Base-by-base conservation (phyloP, 2,797 vertebrate species). In the Anguilla anguilla region DNA sequence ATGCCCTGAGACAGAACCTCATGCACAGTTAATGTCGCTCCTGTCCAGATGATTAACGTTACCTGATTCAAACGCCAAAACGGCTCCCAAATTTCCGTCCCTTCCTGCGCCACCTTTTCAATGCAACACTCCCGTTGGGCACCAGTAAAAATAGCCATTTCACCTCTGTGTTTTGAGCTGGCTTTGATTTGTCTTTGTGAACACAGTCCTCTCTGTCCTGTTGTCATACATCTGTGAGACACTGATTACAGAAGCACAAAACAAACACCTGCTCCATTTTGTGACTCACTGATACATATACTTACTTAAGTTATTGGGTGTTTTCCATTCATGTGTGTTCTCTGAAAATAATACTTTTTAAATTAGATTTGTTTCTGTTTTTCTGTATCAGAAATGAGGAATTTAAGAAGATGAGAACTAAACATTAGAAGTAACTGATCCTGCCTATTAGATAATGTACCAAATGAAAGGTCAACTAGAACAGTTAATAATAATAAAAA, bases 1-100 rank as follows among this genome's bases (percentile, higher is more conserved):
- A 94, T 91, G 93, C 93, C 93, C 91, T 92, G 93, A 95, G 94
- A 96, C 93, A 43, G 6, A 85, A 92, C 94, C 94, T 95, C 95
- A 96, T 94, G 93, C 94, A 93, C 95, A 93, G 93, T 95, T 96
- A 95, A 96, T 96, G 95, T 94, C 91, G 94, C 92, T 89, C 93
- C 95, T 95, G 95, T 96, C 95, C 91, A 92, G 92, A 96, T 96
- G 95, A 96, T 95, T 95, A 95, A 96, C 95, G 93, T 90, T 92
- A 91, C 92, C 91, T 86, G 89, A 93, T 94, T 94, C 94, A 93
- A 90, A 91, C 89, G 95, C 93, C 93, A 93, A 92, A 94, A 94
- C 55, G 91, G 83, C 85, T 93, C 91, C 91, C 94, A 91, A 93
- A 93, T 93, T 93, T 91, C 88, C 87, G 93, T 93, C 93, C 92